Conservation (phyloP, 1,140 invertebrate species). For the Gerris buenoi region DNA sequence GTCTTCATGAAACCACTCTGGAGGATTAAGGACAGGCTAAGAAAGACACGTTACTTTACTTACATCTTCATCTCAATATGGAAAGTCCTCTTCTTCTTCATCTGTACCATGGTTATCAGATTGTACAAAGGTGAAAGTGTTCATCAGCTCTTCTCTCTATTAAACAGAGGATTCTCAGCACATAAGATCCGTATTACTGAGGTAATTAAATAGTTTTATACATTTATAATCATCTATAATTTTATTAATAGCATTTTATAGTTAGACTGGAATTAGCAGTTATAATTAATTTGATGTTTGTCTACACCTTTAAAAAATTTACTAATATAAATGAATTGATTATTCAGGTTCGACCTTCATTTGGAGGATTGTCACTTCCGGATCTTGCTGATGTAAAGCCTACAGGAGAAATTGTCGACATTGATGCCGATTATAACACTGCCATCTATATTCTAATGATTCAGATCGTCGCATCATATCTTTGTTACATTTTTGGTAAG, state of each 20-base stretch:
- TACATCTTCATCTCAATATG: conserved; percentile 77
- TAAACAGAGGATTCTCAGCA: conserved; percentile 54
- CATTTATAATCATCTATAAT: too few relatives aligned
- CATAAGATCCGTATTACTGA: conserved; percentile 66
- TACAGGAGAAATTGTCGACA: conserved; percentile 50
- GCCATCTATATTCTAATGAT: conserved; percentile 64
- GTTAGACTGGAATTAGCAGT: too few relatives aligned
- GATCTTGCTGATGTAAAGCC: conserved; percentile 56
- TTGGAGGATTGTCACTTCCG: conserved; percentile 37
- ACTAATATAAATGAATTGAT: too few relatives aligned
- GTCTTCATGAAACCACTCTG: conserved; percentile 63
- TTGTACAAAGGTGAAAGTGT: conserved; percentile 60
- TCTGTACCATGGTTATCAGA: conserved; percentile 53
- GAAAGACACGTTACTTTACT: conserved; percentile 66
- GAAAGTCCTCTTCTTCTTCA: conserved; percentile 70
- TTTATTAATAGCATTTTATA: too few relatives aligned
- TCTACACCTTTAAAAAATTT: too few relatives aligned
- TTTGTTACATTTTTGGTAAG: conserved; percentile 74
- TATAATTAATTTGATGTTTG: too few relatives aligned
- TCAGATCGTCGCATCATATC: conserved; percentile 66
- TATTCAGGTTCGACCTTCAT: conserved; percentile 31
- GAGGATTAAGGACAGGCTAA: conserved; percentile 64
- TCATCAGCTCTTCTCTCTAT: conserved; percentile 58
- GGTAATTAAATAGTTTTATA: too few relatives aligned
- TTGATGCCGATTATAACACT: conserved; percentile 50